phyloP scores from a whole-genome alignment of 2,888 invertebrate species.

The Elaeidobius kamerunicus region DNA sequence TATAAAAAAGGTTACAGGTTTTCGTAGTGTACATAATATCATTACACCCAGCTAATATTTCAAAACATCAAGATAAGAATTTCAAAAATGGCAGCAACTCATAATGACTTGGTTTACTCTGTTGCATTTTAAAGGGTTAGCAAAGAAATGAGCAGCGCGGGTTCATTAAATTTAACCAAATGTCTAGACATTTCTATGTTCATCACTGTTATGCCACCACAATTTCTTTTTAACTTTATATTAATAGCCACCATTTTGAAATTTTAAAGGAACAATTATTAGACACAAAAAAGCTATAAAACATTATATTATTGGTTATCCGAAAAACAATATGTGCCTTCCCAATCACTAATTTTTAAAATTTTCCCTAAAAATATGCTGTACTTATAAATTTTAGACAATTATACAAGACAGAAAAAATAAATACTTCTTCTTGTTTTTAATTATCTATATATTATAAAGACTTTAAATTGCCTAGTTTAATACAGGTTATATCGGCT shows the following conservation, averaged over 20 bases:
- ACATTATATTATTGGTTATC: neutral
- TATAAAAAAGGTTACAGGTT: constrained; percentile 28
- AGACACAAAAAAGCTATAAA: neutral
- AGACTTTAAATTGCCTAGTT: too few species aligned
- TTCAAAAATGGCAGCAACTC: constrained; percentile 4
- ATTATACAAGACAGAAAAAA: too few species aligned
- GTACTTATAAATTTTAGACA: too few species aligned
- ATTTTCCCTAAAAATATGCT: too few species aligned
- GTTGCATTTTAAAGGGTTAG: neutral
- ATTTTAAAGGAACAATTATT: neutral
- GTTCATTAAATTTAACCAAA: too few species aligned
- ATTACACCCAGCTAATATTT: constrained; percentile 8
- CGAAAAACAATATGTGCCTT: neutral
- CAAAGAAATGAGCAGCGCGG: too few species aligned
- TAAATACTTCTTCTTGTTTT: neutral
- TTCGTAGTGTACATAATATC: constrained; percentile 15
- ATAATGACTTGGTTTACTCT: neutral
- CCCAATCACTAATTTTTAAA: too few species aligned
- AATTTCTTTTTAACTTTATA: too few species aligned
- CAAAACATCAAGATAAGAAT: neutral
- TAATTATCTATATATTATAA: neutral
- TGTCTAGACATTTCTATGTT: too few species aligned
- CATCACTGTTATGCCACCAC: too few species aligned
- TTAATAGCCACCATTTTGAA: neutral
- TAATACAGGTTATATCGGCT: too few species aligned